A percentile compares a stretch with the other conserved stretches of the same genome.
Evolutionary conservation across 2,113 vertebrate species (phyloP).

Genomic region (Embiotoca jacksoni): DNA sequence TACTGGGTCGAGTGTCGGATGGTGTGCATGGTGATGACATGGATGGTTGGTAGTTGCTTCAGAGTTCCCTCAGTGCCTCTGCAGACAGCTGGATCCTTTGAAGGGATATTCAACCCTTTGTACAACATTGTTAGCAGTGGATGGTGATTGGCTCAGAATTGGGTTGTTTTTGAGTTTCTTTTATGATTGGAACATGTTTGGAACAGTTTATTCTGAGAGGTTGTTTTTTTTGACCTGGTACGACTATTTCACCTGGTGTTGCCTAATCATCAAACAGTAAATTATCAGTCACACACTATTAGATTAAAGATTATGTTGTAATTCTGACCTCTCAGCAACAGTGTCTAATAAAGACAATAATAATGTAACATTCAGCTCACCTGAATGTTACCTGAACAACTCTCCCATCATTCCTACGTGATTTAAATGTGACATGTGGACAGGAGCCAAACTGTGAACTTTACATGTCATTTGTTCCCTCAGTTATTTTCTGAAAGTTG

Average conservation of each 20-base stretch:
- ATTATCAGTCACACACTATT: background rate
- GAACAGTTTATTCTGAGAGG: no score
- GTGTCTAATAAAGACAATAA: background rate
- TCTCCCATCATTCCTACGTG: no score
- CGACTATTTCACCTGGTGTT: background rate
- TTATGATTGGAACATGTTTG: no score
- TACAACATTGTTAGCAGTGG: background rate
- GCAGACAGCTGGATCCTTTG: background rate
- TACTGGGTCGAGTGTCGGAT: slow-evolving; percentile 60
- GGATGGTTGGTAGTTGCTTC: slow-evolving; percentile 46
- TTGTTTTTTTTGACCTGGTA: no score
- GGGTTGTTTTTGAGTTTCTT: no score
- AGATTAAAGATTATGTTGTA: no score
- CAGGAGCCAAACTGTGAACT: no score
- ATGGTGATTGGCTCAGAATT: background rate
- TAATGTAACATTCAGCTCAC: background rate
- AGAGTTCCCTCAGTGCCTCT: slow-evolving; percentile 25
- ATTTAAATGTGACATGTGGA: no score
- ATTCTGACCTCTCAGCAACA: background rate
- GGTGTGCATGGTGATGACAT: slow-evolving; percentile 42
- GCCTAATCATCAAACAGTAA: background rate
- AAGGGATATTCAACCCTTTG: slow-evolving; percentile 18
- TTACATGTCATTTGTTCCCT: no score
- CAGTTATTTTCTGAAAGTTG: no score
- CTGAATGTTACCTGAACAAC: no score